Percentiles rank a stretch among this genome's conserved stretches.
These are phyloP conservation scores for Campoplex capitator DNA, from an alignment of 2,888 invertebrate genomes.

Conservation along the genomic window DNA sequence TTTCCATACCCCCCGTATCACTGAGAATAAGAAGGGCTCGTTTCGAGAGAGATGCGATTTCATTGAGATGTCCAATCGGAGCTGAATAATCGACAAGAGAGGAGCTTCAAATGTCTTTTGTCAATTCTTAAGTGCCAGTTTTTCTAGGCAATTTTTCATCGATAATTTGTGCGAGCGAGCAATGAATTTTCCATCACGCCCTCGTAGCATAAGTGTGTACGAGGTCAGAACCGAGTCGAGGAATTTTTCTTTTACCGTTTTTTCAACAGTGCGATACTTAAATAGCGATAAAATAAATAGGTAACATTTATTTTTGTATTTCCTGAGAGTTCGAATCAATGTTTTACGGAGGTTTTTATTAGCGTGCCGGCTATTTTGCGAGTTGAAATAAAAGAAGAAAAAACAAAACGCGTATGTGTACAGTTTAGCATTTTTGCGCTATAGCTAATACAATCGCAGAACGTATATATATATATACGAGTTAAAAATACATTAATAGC, in stretches of 20 bases:
- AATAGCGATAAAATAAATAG: slow-evolving; percentile 3
- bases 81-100: neutral
- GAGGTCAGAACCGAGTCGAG: neutral
- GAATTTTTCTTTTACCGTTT: neutral
- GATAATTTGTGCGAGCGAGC: neutral
- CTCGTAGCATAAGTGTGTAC: neutral
- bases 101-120: neutral
- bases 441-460: neutral
- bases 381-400: neutral
- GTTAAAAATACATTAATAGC: slow-evolving; percentile 48
- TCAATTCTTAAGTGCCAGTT: neutral
- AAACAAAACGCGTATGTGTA: neutral
- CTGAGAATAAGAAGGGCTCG: neutral
- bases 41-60: neutral
- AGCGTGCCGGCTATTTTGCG: slow-evolving; percentile 11
- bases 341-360: slow-evolving; percentile 20
- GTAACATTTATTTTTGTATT: neutral
- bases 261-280: neutral
- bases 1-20: neutral
- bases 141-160: neutral
- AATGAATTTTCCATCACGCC: neutral
- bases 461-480: slow-evolving; percentile 7
- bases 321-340: slow-evolving; percentile 3
- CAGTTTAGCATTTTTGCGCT: neutral
- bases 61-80: neutral